Conservation (phyloP, 2,888 invertebrate species). For the Apomyelois bistriatella region DNA sequence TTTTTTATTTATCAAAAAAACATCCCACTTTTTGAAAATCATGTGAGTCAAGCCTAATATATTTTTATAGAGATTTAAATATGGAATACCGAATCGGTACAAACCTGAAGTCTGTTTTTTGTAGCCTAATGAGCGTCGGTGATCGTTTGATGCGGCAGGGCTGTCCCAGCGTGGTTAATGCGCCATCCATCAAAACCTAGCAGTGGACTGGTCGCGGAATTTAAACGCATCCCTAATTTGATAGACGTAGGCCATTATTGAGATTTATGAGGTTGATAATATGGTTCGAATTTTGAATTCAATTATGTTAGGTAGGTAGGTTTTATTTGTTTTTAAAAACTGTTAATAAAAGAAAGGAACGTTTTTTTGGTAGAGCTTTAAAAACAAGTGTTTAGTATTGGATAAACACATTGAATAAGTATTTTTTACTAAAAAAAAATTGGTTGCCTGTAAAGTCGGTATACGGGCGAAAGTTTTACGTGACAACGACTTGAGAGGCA, state of each 20-base stretch:
- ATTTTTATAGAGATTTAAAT: too few species aligned
- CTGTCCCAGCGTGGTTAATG: conserved; percentile 44
- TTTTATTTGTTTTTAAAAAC: background rate
- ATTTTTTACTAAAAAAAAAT: too few species aligned
- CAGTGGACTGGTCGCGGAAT: conserved; percentile 23
- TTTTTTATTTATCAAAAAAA: too few species aligned
- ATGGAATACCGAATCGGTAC: conserved; percentile 16
- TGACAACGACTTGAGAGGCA: too few species aligned
- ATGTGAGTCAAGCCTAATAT: too few species aligned
- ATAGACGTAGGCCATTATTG: conserved; percentile 32
- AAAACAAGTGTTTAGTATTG: too few species aligned
- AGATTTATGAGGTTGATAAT: conserved; percentile 22
- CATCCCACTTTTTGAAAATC: too few species aligned
- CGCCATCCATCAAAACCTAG: conserved; percentile 56
- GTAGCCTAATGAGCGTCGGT: conserved; percentile 47
- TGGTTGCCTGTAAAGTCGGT: too few species aligned
- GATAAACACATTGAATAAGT: too few species aligned
- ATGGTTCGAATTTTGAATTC: conserved; percentile 1
- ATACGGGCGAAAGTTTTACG: too few species aligned
- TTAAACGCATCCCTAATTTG: conserved; percentile 24
- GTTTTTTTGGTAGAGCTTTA: too few species aligned
- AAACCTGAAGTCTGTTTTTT: conserved; percentile 26
- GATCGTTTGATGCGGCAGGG: conserved; percentile 47
- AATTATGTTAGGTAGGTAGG: background rate
- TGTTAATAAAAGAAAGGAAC: too few species aligned